phyloP scores from a whole-genome alignment of 1,140 invertebrate genomes.

The Chymomyza costata region DNA sequence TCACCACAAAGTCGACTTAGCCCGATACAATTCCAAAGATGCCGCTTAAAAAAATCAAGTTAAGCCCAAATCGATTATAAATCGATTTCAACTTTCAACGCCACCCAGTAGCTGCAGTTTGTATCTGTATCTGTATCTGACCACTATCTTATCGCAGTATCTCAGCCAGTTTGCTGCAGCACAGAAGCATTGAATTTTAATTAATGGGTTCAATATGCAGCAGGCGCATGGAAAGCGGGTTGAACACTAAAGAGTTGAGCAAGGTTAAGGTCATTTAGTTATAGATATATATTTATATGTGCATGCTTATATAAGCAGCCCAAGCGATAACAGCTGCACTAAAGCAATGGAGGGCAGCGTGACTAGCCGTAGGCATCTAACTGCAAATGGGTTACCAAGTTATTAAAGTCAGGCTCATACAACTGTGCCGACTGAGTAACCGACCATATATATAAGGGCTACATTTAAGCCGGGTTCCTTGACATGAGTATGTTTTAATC shows the following conservation, averaged over 20 bases:
- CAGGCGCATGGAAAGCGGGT: background rate
- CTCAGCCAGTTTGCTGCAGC: constrained; percentile 17
- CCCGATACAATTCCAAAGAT: no score
- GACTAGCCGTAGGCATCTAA: constrained; percentile 42
- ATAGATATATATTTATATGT: no score
- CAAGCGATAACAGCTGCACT: no score
- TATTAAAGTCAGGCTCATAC: constrained; percentile 11
- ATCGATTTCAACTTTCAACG: constrained; percentile 1
- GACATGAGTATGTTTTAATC: constrained; percentile 42
- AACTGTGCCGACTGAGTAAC: background rate
- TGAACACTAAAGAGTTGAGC: background rate
- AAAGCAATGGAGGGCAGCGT: no score
- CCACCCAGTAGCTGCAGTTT: constrained; percentile 29
- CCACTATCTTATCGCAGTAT: constrained; percentile 48
- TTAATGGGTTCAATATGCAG: constrained; percentile 35
- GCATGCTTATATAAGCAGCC: no score
- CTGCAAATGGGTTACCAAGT: constrained; percentile 27
- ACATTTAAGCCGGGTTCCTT: constrained; percentile 41
- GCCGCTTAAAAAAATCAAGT: constrained; percentile 1
- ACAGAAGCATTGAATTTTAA: constrained; percentile 35
- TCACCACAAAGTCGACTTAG: background rate
- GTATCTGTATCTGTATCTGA: no score
- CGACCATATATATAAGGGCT: background rate
- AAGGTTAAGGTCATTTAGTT: constrained; percentile 17
- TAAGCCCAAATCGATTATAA: constrained; percentile 3